A percentile compares a stretch with the other conserved stretches of the same genome.
phyloP scores from a whole-genome alignment of 2,888 invertebrate genomes.

The Dryomyza anilis region DNA sequence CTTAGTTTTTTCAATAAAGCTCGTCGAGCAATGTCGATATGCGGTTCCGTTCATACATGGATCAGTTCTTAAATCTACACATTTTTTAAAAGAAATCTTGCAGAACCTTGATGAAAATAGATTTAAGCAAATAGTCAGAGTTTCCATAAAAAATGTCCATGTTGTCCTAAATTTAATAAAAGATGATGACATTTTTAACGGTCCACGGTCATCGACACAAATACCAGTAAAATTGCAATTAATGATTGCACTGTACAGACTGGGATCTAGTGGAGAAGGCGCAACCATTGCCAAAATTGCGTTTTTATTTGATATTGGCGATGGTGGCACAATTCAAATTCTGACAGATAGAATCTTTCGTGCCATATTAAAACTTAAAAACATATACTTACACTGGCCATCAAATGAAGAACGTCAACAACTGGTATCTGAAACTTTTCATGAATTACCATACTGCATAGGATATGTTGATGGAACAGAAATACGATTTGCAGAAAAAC shows the following conservation, averaged over 20 bases:
- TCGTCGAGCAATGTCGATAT: too few species aligned
- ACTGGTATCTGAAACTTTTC: conserved; percentile 14
- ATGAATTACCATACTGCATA: conserved; percentile 29
- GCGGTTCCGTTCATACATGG: too few species aligned
- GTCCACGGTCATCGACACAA: not conserved
- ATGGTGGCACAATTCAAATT: not conserved
- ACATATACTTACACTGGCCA: conserved; percentile 17
- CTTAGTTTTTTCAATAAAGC: too few species aligned
- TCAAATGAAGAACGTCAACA: conserved; percentile 7
- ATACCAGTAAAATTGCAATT: not conserved
- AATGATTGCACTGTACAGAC: not conserved
- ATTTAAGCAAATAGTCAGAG: too few species aligned
- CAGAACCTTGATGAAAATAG: too few species aligned
- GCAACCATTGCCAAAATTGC: not conserved
- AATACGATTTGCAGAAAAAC: conserved; percentile 23
- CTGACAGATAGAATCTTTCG: not conserved
- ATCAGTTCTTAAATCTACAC: too few species aligned
- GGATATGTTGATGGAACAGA: conserved; percentile 30
- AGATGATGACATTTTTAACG: not conserved
- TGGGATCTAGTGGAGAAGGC: not conserved
- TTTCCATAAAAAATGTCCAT: too few species aligned
- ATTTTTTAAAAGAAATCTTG: too few species aligned
- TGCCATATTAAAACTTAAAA: conserved; percentile 11
- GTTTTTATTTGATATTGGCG: not conserved
- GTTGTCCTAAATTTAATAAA: too few species aligned